phyloP scores from a whole-genome alignment of 2,888 invertebrate species.

The Alentia gelatinosa region DNA sequence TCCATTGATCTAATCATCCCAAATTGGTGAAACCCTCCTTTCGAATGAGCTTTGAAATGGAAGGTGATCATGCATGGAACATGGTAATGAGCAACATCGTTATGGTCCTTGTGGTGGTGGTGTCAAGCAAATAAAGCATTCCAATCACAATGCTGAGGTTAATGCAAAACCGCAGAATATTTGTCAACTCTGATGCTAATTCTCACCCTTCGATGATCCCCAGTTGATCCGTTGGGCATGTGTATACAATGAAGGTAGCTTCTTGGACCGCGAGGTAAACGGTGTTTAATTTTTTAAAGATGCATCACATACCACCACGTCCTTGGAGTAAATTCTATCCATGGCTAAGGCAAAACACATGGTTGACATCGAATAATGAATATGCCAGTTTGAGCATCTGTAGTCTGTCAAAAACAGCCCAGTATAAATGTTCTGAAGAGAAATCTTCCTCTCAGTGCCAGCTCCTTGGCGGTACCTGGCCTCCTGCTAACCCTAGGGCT shows the following conservation, averaged over 20 bases:
- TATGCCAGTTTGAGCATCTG: neutral
- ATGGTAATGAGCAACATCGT: neutral
- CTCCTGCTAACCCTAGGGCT: no score
- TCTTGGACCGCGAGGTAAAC: no score
- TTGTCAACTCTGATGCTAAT: neutral
- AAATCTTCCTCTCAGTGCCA: neutral
- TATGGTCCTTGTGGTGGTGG: neutral
- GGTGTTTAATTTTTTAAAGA: no score
- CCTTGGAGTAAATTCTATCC: neutral
- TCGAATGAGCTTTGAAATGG: neutral
- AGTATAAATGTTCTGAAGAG: neutral
- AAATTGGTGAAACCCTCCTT: neutral
- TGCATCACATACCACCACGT: neutral
- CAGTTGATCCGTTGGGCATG: neutral
- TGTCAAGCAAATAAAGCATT: neutral
- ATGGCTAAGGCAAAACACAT: neutral
- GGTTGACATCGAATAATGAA: neutral
- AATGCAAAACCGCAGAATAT: neutral
- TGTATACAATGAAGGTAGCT: no score
- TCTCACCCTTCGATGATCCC: neutral
- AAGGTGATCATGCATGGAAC: neutral
- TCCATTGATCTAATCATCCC: neutral
- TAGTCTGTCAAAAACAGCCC: neutral
- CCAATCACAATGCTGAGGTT: neutral
- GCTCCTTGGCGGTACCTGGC: no score